Evolutionary conservation across 2,888 invertebrate species (phyloP).

Genomic region (Pristionchus maxplancki): DNA sequence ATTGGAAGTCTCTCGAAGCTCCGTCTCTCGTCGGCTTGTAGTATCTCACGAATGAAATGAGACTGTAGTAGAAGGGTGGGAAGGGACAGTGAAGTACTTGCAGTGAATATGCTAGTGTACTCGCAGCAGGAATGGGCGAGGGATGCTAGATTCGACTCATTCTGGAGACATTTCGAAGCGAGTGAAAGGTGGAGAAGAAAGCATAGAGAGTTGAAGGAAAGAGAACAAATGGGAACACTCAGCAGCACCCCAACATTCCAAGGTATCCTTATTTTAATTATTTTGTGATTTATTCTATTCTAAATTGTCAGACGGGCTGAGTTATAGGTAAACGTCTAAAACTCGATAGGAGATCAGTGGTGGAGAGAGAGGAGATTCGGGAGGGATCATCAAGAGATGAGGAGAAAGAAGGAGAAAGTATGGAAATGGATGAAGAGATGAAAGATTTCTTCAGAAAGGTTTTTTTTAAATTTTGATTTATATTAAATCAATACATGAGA

Average conservation of each 20-base stretch:
- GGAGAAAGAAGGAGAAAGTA: neutral
- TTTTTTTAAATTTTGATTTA: neutral
- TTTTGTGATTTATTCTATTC: neutral
- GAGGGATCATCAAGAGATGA: conserved; percentile 17
- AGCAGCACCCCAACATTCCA: neutral
- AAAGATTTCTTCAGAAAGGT: conserved; percentile 38
- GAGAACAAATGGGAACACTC: neutral
- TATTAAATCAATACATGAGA: neutral
- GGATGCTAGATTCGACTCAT: conserved; percentile 26
- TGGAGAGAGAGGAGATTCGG: neutral
- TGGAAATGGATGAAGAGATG: conserved; percentile 45
- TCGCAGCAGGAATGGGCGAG: conserved; percentile 40
- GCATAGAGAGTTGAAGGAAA: neutral
- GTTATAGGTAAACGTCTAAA: neutral
- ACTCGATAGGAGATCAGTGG: neutral
- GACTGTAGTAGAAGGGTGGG: neutral
- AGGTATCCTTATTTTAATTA: neutral
- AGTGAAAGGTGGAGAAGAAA: conserved; percentile 7
- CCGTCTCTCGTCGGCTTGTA: neutral
- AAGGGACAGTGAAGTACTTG: neutral
- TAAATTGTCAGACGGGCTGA: no score
- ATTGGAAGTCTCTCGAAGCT: neutral
- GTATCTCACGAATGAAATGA: neutral
- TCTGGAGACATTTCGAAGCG: conserved; percentile 39
- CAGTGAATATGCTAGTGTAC: conserved; percentile 17